Evolutionary conservation across 2,797 vertebrate genomes (phyloP).

Genomic region (Pseudomugil gertrudae): DNA sequence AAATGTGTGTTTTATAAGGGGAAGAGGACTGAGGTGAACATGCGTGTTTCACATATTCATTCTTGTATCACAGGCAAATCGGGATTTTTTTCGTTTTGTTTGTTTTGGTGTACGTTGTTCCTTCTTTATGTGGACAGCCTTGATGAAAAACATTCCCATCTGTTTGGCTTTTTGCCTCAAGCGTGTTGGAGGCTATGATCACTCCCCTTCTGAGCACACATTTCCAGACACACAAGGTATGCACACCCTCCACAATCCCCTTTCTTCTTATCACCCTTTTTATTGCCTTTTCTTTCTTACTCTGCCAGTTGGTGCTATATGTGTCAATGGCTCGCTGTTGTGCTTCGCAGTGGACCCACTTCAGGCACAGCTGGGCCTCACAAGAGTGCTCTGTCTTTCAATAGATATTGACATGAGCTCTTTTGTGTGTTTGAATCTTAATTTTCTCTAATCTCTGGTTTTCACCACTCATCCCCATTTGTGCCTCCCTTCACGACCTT

Average conservation of each 20-base stretch:
- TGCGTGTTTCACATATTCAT: constrained; percentile 2
- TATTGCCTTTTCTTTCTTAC: constrained; percentile 52
- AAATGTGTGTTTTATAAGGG: constrained; percentile 9
- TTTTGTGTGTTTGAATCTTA: constrained; percentile 49
- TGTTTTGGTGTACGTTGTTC: constrained; percentile 28
- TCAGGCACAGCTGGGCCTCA: constrained; percentile 59
- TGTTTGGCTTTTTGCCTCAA: constrained; percentile 44
- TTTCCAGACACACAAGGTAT: background rate
- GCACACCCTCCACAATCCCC: constrained; percentile 33
- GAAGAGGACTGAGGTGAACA: background rate
- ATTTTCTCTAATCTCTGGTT: constrained; percentile 44
- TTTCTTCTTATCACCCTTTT: constrained; percentile 56
- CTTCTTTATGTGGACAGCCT: constrained; percentile 39
- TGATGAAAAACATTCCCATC: constrained; percentile 47
- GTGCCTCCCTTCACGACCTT: constrained; percentile 7
- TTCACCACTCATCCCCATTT: constrained; percentile 11
- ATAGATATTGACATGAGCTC: constrained; percentile 55
- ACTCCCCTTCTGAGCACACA: constrained; percentile 19
- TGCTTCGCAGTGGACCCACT: constrained; percentile 53
- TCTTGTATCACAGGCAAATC: constrained; percentile 1
- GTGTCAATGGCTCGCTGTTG: constrained; percentile 56
- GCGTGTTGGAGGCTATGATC: constrained; percentile 45
- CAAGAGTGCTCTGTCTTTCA: constrained; percentile 55
- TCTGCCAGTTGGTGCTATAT: constrained; percentile 48
- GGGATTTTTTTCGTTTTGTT: constrained; percentile 5